Evolutionary conservation across 1,140 invertebrate species (phyloP).

Genomic region (Cydia pomonella): DNA sequence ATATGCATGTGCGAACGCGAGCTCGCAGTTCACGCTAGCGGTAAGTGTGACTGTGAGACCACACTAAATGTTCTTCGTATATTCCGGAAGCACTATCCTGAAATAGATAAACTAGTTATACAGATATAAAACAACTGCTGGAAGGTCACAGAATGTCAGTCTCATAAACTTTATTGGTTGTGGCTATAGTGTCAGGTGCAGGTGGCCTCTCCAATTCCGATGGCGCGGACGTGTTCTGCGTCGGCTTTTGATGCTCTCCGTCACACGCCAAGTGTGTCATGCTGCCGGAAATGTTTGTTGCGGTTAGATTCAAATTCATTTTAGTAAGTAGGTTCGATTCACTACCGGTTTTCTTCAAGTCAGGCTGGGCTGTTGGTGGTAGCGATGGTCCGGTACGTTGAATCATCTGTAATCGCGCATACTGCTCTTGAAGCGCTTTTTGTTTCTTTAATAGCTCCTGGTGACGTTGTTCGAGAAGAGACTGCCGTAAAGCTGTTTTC

Average conservation of each 20-base stretch:
- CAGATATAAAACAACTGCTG: constrained; percentile 56
- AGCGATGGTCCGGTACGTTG: constrained; percentile 87
- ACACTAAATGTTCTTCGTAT: background rate
- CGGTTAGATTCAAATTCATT: constrained; percentile 86
- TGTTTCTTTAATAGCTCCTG: constrained; percentile 93
- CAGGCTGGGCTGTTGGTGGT: constrained; percentile 83
- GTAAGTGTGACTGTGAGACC: background rate
- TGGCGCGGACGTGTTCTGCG: constrained; percentile 43
- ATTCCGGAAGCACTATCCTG: constrained; percentile 16
- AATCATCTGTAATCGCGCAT: constrained; percentile 91
- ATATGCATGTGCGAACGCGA: no score
- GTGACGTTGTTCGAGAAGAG: constrained; percentile 90
- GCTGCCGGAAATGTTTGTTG: constrained; percentile 65
- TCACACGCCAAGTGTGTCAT: constrained; percentile 70
- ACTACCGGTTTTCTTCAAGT: constrained; percentile 93
- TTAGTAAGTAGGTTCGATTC: constrained; percentile 93
- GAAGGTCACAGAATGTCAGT: constrained; percentile 91
- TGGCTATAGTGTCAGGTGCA: constrained; percentile 49
- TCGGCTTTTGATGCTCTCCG: constrained; percentile 42
- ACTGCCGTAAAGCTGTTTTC: constrained; percentile 87
- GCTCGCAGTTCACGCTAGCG: background rate
- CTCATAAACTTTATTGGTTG: constrained; percentile 89
- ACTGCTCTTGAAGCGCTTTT: constrained; percentile 93
- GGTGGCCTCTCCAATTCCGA: constrained; percentile 40
- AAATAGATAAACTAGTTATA: constrained; percentile 45